Conservation (phyloP, 2,797 vertebrate genomes). For the Monodelphis domestica region DNA sequence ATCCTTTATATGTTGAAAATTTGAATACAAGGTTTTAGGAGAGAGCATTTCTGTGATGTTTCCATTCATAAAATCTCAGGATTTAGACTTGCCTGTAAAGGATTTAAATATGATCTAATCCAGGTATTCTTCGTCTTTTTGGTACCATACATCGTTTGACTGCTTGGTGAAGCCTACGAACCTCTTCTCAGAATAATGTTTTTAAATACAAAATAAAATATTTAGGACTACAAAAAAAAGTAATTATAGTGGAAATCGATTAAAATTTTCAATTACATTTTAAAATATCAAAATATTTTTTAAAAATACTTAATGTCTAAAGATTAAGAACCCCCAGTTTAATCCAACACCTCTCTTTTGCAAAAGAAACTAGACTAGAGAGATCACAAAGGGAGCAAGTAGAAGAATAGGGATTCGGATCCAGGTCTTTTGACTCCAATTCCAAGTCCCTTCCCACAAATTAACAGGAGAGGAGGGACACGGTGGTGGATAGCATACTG, state of each 20-base stretch:
- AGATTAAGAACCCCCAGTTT: not conserved
- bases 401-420: not conserved
- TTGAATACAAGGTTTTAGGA: slow-evolving; percentile 24
- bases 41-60: slow-evolving; percentile 5
- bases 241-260: not conserved
- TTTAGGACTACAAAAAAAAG: not conserved
- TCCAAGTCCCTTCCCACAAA: not conserved
- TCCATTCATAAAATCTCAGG: not conserved
- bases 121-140: not conserved
- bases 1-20: slow-evolving; percentile 25
- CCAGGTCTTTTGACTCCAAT: not conserved
- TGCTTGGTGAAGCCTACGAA: not conserved
- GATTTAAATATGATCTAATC: not conserved
- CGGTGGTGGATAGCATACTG: not conserved
- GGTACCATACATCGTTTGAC: not conserved
- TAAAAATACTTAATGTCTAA: not conserved
- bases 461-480: not conserved
- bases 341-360: not conserved
- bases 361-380: not conserved
- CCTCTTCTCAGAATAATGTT: not conserved
- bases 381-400: not conserved
- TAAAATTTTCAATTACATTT: not conserved
- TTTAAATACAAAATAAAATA: not conserved
- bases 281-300: not conserved
- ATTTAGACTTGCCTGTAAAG: not conserved